Percentiles rank a stretch among this genome's conserved stretches.
These are phyloP conservation scores for Puffinus mauretanicus DNA, from an alignment of 2,113 vertebrate genomes.

Conservation along the genomic window DNA sequence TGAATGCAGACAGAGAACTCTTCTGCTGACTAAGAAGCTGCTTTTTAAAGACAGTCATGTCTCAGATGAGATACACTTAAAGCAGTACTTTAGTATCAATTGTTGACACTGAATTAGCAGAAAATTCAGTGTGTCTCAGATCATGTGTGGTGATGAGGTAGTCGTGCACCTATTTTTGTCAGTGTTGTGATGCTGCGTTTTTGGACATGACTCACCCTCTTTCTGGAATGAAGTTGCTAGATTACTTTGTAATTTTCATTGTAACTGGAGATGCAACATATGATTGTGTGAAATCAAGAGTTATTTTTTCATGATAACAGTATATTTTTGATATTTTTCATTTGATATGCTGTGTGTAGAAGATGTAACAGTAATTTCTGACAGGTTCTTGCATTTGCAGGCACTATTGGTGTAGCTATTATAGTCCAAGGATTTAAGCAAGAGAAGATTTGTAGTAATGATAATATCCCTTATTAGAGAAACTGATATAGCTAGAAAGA, in stretches of 20 bases:
- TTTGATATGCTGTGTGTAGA: not conserved
- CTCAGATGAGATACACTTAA: not conserved
- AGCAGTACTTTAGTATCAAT: not conserved
- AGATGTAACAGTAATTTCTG: not conserved
- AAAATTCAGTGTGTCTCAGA: not conserved
- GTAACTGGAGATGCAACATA: not conserved
- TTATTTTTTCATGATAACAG: not conserved
- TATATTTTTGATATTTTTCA: not conserved
- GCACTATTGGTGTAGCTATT: not conserved
- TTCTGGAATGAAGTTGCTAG: not conserved
- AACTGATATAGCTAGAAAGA: not conserved
- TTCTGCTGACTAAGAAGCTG: not conserved
- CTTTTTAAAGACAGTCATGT: not conserved
- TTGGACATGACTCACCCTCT: not conserved
- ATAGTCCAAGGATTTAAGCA: not conserved
- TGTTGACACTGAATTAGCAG: not conserved
- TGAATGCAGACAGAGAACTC: not conserved
- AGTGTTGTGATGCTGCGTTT: not conserved
- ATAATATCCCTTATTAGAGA: not conserved
- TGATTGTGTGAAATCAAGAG: not conserved
- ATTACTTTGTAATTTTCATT: not conserved
- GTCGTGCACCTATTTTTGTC: not conserved
- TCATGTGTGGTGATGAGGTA: not conserved
- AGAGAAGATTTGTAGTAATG: not conserved
- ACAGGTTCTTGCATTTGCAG: not conserved